Evolutionary conservation across 2,113 vertebrate genomes (phyloP).

Genomic region (Kryptolebias marmoratus): DNA sequence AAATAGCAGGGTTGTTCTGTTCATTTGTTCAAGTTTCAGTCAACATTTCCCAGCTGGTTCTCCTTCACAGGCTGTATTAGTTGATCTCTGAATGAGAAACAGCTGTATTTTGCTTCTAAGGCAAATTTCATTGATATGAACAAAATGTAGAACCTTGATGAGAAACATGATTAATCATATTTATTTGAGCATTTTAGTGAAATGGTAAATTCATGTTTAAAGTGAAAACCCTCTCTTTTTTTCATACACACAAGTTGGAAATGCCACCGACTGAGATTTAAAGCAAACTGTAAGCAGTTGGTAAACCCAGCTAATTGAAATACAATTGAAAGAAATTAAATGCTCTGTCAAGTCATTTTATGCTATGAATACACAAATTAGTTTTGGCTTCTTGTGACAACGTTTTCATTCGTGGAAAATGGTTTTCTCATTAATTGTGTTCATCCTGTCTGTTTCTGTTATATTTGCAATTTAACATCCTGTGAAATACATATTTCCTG

Average conservation of each 20-base stretch:
- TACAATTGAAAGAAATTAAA: constrained; percentile 27
- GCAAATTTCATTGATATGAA: no score
- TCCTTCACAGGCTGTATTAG: no score
- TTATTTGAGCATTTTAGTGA: no score
- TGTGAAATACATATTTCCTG: constrained; percentile 47
- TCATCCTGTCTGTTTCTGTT: constrained; percentile 44
- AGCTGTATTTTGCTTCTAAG: background rate
- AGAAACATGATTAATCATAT: no score
- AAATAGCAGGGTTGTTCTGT: no score
- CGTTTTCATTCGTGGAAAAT: constrained; percentile 19
- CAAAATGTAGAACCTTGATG: no score
- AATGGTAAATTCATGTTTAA: background rate
- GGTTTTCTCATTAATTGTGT: constrained; percentile 57
- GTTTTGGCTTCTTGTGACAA: constrained; percentile 27
- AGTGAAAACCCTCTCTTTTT: no score
- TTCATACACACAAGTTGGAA: background rate
- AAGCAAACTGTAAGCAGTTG: constrained; percentile 13
- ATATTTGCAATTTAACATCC: constrained; percentile 50
- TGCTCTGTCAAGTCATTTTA: constrained; percentile 31
- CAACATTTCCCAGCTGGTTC: no score
- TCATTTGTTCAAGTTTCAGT: no score
- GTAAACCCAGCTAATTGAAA: constrained; percentile 6
- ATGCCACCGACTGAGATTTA: constrained; percentile 4
- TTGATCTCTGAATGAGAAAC: no score
- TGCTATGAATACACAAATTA: constrained; percentile 28